Evolutionary conservation across 2,113 vertebrate genomes (phyloP).

Genomic region (Macrotis lagotis): DNA sequence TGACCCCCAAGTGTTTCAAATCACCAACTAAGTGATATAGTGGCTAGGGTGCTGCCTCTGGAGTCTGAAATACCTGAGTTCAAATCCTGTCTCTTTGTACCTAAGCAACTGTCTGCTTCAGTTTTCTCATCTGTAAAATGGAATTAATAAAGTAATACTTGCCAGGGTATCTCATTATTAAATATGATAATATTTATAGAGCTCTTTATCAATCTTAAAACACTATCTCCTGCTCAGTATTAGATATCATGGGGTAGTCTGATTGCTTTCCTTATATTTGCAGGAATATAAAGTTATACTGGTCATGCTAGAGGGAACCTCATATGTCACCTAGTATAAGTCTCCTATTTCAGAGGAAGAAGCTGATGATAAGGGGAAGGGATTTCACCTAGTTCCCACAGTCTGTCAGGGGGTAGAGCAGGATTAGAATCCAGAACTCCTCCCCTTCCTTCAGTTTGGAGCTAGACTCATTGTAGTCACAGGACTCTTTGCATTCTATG

Average conservation of each 20-base stretch:
- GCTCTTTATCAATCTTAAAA: neutral
- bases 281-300: neutral
- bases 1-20: neutral
- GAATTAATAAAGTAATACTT: neutral
- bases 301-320: neutral
- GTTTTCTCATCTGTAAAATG: neutral
- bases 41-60: neutral
- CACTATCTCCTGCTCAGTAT: neutral
- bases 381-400: neutral
- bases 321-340: too few species aligned
- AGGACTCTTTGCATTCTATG: neutral
- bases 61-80: neutral
- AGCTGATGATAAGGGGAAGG: neutral
- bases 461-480: neutral
- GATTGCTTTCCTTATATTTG: neutral
- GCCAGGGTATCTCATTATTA: neutral
- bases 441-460: neutral
- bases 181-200: neutral
- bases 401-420: neutral
- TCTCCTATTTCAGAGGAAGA: neutral
- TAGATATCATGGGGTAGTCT: neutral
- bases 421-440: neutral
- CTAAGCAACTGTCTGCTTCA: neutral
- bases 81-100: neutral
- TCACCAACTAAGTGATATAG: neutral